Evolutionary conservation across 1,140 invertebrate genomes (phyloP), one percentile per base, ranked within the genome.

Genomic region (Drosophila punjabiensis): DNA sequence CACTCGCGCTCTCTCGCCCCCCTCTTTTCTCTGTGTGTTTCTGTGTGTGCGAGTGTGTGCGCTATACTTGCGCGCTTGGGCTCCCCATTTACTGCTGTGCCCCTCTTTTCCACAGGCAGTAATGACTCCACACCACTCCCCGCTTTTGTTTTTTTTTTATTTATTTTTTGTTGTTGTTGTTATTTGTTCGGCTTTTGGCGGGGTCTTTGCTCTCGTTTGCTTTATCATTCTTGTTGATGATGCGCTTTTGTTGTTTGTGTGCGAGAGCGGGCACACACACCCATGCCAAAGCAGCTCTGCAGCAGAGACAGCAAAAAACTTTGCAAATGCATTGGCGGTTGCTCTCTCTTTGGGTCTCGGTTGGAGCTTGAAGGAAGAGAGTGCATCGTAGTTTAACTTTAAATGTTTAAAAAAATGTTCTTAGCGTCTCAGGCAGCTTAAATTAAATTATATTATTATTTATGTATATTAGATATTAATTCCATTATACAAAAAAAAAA

Each of bases 191-290:
- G 73, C 66, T 71, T 56, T 81, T 79, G 64, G 78, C 67, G 77
- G 65, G 69, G 85, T 56, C 63, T 79, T 79, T 89, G 85, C 85
- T 85, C 85, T 89, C 81, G 77, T 89, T 89, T 79, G 81, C 69
- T 84, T 89, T 79, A 89, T 89, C 85, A 81, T 77, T 87, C 63
- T 66, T 70, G 70, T 37, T 75, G 39, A 59, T 66, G 81, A 76
- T 82, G 82, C 82, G 79, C 82, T 82, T 66, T 62, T 41, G 18
- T 24, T 50, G 43, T 65, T 28, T 55, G 52, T 78, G 62, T 58
- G 59, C 52, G 41, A 52, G 45, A 47, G 60, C 24, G 47, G 32
- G 28, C 53, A 43, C 66, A 41, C 47, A 43, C 61, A 55, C 13
- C 28, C 24, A 58, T 20, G 16, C n/a, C 67, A 41, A n/a, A 63